Conservation (phyloP, 2,113 vertebrate genomes). For the Neotragus pygmaeus region DNA sequence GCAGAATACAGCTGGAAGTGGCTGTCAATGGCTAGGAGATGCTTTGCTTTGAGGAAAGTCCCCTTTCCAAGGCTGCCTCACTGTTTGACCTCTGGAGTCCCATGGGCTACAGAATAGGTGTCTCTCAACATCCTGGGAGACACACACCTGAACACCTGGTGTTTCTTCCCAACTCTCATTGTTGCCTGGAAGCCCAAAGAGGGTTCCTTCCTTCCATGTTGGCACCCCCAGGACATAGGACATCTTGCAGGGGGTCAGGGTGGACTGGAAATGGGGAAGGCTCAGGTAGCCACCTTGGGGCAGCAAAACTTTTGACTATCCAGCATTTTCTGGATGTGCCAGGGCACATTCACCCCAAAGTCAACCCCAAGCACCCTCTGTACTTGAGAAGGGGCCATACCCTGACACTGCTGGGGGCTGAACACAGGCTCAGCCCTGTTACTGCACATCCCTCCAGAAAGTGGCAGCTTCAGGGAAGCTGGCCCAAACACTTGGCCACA, state of each 20-base stretch:
- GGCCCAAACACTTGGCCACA: not conserved
- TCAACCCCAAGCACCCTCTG: not conserved
- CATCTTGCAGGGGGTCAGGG: too few species aligned
- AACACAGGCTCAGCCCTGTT: not conserved
- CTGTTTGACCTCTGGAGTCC: not conserved
- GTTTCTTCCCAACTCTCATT: not conserved
- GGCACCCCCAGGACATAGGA: not conserved
- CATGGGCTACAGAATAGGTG: not conserved
- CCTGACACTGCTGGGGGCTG: accelerated
- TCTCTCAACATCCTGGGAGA: not conserved
- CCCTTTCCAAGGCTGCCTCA: not conserved
- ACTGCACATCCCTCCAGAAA: not conserved
- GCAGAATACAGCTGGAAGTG: not conserved
- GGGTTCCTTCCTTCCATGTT: not conserved
- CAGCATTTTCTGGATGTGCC: not conserved
- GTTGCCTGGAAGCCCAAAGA: not conserved
- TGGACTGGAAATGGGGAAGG: accelerated
- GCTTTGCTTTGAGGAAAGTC: not conserved
- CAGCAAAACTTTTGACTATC: too few species aligned
- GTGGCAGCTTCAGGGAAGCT: not conserved
- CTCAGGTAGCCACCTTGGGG: accelerated
- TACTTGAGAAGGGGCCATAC: not conserved
- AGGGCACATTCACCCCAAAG: too few species aligned
- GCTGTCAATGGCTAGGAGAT: not conserved
- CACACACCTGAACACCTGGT: too few species aligned